These are phyloP conservation scores for Leptodirus hochenwartii DNA, from an alignment of 2,888 invertebrate species.

Conservation along the genomic window DNA sequence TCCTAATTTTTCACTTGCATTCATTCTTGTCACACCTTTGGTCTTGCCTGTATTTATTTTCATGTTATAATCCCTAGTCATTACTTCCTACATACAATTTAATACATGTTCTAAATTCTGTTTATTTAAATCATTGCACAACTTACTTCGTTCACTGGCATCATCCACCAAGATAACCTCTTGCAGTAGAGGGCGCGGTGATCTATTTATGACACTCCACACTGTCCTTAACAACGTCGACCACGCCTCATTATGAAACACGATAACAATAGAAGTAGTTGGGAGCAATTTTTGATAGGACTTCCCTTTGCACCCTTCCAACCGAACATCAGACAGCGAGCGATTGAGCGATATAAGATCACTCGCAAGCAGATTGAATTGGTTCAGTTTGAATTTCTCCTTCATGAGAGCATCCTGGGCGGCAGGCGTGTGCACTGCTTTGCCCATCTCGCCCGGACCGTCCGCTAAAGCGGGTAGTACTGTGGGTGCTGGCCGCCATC, in stretches of 20 bases:
- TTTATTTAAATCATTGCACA: too few relatives aligned
- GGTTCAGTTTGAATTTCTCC: slow-evolving; percentile 94
- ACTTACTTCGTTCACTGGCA: slow-evolving; percentile 76
- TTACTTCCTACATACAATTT: too few relatives aligned
- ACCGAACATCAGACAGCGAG: slow-evolving; percentile 82
- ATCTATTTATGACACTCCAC: slow-evolving; percentile 92
- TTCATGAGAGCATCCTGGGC: slow-evolving; percentile 78
- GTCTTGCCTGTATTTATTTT: too few relatives aligned
- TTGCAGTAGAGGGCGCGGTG: slow-evolving; percentile 68
- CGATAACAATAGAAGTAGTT: slow-evolving; percentile 90
- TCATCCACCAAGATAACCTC: slow-evolving; percentile 98
- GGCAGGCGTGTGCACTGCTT: slow-evolving; percentile 75
- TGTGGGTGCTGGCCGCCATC: slow-evolving; percentile 56
- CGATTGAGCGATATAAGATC: slow-evolving; percentile 95
- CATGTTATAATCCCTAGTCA: too few relatives aligned
- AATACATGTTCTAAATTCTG: too few relatives aligned
- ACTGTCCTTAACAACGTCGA: slow-evolving; percentile 88
- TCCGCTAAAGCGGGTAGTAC: slow-evolving; percentile 47
- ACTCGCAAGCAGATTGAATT: slow-evolving; percentile 95
- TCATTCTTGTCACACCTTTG: too few relatives aligned
- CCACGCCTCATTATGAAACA: slow-evolving; percentile 99
- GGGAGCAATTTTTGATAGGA: slow-evolving; percentile 64
- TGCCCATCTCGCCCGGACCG: slow-evolving; percentile 81
- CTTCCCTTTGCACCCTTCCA: slow-evolving; percentile 78
- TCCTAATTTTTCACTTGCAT: too few relatives aligned